phyloP scores from a whole-genome alignment of 2,888 invertebrate genomes.

The Corythucha ciliata region DNA sequence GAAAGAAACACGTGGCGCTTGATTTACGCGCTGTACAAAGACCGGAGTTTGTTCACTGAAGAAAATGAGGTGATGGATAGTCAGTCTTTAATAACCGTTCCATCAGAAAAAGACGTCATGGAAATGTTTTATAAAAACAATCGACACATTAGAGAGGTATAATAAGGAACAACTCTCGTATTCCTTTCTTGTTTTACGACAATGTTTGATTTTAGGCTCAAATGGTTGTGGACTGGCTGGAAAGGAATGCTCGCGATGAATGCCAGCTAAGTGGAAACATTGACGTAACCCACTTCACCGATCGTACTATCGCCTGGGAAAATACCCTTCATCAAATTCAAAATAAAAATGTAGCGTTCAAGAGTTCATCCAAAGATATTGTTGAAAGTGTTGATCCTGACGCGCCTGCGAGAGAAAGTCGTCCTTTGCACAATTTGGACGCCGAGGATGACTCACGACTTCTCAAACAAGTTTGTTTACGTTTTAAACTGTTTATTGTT shows the following conservation, averaged over 20 bases:
- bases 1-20: slow-evolving; percentile 87
- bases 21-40: slow-evolving; percentile 68
- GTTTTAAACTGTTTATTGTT: not conserved
- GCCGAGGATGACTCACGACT: slow-evolving; percentile 40
- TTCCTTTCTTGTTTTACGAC: too few species aligned
- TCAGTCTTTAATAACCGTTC: too few species aligned
- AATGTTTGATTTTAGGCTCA: slow-evolving; percentile 50
- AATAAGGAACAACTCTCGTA: not conserved
- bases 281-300: slow-evolving; percentile 63
- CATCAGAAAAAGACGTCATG: slow-evolving; percentile 53
- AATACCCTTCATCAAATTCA: slow-evolving; percentile 76
- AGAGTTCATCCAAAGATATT: slow-evolving; percentile 44
- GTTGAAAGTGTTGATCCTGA: slow-evolving; percentile 78
- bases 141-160: slow-evolving; percentile 44
- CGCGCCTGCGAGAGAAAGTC: slow-evolving; percentile 70
- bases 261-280: slow-evolving; percentile 40
- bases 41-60: slow-evolving; percentile 45
- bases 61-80: too few species aligned
- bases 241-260: slow-evolving; percentile 62
- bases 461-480: slow-evolving; percentile 23
- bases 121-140: slow-evolving; percentile 51
- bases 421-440: slow-evolving; percentile 75
- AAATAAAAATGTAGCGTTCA: slow-evolving; percentile 33
- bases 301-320: slow-evolving; percentile 79
- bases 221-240: slow-evolving; percentile 86